These are phyloP conservation scores for Pristis pectinata DNA, from an alignment of 2,797 vertebrate species.

Conservation along the genomic window DNA sequence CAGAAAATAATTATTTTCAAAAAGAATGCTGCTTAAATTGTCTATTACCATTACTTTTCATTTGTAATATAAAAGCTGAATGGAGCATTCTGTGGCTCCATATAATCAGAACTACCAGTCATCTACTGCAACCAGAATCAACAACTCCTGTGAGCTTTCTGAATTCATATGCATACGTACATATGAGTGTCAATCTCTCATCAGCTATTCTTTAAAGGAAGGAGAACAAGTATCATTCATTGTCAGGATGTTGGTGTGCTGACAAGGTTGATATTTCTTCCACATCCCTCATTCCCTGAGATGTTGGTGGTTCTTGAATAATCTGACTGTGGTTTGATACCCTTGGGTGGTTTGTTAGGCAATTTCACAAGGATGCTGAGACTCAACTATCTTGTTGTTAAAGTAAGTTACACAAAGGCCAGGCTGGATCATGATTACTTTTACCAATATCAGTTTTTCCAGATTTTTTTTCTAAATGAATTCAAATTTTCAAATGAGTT, in stretches of 20 bases:
- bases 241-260: background rate
- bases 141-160: background rate
- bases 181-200: background rate
- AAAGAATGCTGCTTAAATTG: background rate
- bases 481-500: background rate
- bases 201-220: background rate
- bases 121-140: background rate
- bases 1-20: background rate
- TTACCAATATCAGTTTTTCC: background rate
- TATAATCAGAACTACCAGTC: background rate
- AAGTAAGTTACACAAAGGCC: background rate
- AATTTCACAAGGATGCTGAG: background rate
- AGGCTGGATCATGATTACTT: background rate
- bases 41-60: background rate
- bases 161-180: background rate
- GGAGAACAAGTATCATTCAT: background rate
- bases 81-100: background rate
- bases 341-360: background rate
- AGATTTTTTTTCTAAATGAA: background rate
- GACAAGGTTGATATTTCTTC: background rate
- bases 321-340: background rate
- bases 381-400: background rate
- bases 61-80: background rate
- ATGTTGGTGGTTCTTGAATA: background rate
- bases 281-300: background rate